Conservation (phyloP, 1,140 invertebrate species). For the Orussus abietinus region DNA sequence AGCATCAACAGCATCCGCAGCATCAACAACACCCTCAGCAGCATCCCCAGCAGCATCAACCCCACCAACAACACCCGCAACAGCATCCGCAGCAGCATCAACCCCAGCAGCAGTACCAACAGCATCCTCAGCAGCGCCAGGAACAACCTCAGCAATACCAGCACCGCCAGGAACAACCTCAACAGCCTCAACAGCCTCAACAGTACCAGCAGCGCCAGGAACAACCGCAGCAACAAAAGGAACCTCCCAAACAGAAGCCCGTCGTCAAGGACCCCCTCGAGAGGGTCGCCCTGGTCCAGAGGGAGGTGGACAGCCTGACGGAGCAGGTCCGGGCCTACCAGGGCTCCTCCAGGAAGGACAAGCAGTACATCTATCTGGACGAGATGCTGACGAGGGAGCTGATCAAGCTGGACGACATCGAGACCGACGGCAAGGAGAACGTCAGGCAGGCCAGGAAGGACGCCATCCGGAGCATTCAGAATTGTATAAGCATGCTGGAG, state of each 20-base stretch:
- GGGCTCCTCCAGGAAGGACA: slow-evolving; percentile 71
- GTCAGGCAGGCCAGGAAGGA: slow-evolving; percentile 81
- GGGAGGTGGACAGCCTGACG: slow-evolving; percentile 75
- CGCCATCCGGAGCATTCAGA: slow-evolving; percentile 83
- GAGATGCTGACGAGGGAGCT: slow-evolving; percentile 93
- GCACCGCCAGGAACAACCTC: slow-evolving; percentile 34
- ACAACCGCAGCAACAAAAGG: slow-evolving; percentile 36
- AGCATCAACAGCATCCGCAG: slow-evolving; percentile 22
- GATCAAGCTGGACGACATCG: slow-evolving; percentile 86
- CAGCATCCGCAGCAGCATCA: slow-evolving; percentile 17
- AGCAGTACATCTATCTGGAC: slow-evolving; percentile 84
- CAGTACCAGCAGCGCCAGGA: slow-evolving; percentile 41
- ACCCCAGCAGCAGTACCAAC: slow-evolving; percentile 19
- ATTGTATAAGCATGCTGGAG: slow-evolving; percentile 79
- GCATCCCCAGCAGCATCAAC: slow-evolving; percentile 21
- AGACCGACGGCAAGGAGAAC: slow-evolving; percentile 85
- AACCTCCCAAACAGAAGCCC: slow-evolving; percentile 41
- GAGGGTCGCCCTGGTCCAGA: slow-evolving; percentile 74
- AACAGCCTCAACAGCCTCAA: slow-evolving; percentile 32
- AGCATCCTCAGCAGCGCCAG: slow-evolving; percentile 12
- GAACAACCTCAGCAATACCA: slow-evolving; percentile 20
- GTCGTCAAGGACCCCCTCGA: slow-evolving; percentile 69
- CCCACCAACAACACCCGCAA: slow-evolving; percentile 29
- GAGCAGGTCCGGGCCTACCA: slow-evolving; percentile 72
- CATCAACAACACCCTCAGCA: slow-evolving; percentile 27